Percentiles rank a stretch among this genome's conserved stretches.
Evolutionary conservation across 2,797 vertebrate species (phyloP).

Genomic region (Bradypus variegatus): DNA sequence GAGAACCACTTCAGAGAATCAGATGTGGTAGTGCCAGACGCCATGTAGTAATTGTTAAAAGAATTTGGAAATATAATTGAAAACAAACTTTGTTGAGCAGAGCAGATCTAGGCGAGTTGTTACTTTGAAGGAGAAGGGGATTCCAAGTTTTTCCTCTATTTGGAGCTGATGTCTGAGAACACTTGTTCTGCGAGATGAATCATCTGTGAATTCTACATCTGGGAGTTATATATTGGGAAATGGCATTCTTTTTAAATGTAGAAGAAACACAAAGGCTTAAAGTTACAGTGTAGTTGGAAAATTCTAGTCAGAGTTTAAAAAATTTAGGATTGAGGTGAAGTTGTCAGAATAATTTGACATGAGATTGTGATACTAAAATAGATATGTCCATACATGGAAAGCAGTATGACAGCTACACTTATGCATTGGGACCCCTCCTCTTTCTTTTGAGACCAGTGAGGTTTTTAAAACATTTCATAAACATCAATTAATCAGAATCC

Average conservation of each 20-base stretch:
- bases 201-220: constrained; percentile 83
- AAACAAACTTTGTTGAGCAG: constrained; percentile 74
- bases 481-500: background rate
- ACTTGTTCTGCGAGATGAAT: constrained; percentile 83
- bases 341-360: constrained; percentile 44
- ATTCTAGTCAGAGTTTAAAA: constrained; percentile 65
- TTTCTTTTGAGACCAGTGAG: constrained; percentile 25
- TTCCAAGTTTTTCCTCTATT: constrained; percentile 68
- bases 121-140: constrained; percentile 61
- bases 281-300: constrained; percentile 70
- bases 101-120: constrained; percentile 62
- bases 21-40: constrained; percentile 76
- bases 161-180: constrained; percentile 79
- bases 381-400: constrained; percentile 1
- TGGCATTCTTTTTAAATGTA: constrained; percentile 66
- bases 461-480: background rate
- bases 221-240: constrained; percentile 84
- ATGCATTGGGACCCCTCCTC: background rate
- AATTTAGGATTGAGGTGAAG: constrained; percentile 53
- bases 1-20: constrained; percentile 77
- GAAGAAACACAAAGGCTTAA: constrained; percentile 71
- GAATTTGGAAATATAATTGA: constrained; percentile 80
- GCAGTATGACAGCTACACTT: background rate
- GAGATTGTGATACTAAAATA: constrained; percentile 44
- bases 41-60: constrained; percentile 74